A percentile compares a stretch with the other conserved stretches of the same genome.
Conservation (phyloP, 1,140 invertebrate species). For the Drosophila kohkoa region DNA sequence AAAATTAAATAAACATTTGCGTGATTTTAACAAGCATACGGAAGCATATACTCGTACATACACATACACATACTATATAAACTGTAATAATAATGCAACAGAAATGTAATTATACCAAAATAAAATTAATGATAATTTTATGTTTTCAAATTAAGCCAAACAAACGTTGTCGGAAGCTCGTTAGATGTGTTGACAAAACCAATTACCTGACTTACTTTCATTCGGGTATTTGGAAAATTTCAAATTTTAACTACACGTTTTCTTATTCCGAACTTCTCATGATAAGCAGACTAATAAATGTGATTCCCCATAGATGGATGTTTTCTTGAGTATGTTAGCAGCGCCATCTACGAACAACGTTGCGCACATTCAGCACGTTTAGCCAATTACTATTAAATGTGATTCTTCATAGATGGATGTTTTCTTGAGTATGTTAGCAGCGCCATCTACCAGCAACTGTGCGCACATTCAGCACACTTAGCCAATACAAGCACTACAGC, state of each 20-base stretch:
- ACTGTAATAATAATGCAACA: slow-evolving; percentile 64
- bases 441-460: slow-evolving; percentile 18
- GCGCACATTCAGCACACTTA: not conserved
- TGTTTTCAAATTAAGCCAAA: slow-evolving; percentile 78
- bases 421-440: not conserved
- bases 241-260: not conserved
- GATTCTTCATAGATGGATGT: not conserved
- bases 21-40: slow-evolving; percentile 77
- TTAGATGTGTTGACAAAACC: slow-evolving; percentile 3
- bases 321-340: not conserved
- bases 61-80: slow-evolving; percentile 35
- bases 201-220: not conserved
- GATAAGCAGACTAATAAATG: not conserved
- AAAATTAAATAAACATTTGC: slow-evolving; percentile 74
- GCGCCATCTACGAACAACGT: slow-evolving; percentile 20
- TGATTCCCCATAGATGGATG: not conserved
- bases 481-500: not conserved
- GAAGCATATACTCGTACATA: slow-evolving; percentile 52
- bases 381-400: not conserved
- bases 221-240: not conserved
- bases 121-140: slow-evolving; percentile 72
- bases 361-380: not conserved
- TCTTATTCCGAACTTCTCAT: not conserved
- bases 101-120: slow-evolving; percentile 81
- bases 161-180: slow-evolving; percentile 19